These are phyloP conservation scores for Mormyrus iriodes DNA, from an alignment of 2,113 vertebrate genomes.

Conservation along the genomic window DNA sequence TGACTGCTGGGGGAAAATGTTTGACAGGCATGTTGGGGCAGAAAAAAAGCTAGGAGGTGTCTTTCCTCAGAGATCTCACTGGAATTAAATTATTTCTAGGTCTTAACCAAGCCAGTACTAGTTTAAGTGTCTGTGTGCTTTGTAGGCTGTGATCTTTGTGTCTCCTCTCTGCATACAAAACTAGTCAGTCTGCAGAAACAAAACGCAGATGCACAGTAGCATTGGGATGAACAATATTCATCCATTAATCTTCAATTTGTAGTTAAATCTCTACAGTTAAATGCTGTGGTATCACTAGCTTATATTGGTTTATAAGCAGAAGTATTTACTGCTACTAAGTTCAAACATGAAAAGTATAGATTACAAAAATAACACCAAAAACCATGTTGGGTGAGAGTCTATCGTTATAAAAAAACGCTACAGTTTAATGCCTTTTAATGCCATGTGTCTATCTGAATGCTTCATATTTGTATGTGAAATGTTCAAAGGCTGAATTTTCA, in stretches of 20 bases:
- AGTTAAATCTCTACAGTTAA: background rate
- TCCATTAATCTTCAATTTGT: background rate
- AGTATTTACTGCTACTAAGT: background rate
- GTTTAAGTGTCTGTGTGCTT: background rate
- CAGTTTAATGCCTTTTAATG: background rate
- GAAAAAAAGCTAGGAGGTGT: background rate
- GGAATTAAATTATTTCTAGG: background rate
- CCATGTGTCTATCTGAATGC: background rate
- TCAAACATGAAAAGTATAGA: background rate
- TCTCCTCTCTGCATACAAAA: background rate
- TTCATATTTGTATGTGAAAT: background rate
- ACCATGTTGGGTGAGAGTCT: background rate
- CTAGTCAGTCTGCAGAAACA: background rate
- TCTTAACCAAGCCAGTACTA: background rate
- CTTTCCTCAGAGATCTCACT: background rate
- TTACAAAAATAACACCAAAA: background rate
- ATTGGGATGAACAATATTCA: background rate
- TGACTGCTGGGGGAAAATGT: background rate
- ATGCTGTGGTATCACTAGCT: background rate
- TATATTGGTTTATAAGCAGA: background rate
- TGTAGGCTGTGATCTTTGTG: background rate
- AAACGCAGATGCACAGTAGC: background rate
- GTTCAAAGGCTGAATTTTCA: background rate
- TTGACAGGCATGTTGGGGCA: background rate
- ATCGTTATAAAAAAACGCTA: background rate